Percentiles rank a stretch among this genome's conserved stretches.
Conservation (phyloP, 2,888 invertebrate species). For the Bembecia ichneumoniformis region DNA sequence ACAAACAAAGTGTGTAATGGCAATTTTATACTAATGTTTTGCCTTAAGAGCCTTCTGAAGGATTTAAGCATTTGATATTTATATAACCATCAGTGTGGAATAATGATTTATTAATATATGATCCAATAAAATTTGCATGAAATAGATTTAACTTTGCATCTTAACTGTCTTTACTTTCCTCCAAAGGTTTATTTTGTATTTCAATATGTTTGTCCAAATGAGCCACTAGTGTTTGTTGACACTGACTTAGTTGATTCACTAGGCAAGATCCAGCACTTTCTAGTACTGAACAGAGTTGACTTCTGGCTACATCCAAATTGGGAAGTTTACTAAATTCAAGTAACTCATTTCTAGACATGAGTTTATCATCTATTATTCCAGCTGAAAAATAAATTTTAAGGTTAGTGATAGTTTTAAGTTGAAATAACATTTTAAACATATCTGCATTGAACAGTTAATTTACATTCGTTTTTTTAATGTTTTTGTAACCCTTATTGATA, state of each 20-base stretch:
- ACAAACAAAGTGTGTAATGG: no score
- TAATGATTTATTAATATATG: no score
- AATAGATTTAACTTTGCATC: constrained; percentile 3
- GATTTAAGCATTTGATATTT: no score
- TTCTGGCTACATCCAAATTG: constrained; percentile 75
- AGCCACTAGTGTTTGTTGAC: constrained; percentile 77
- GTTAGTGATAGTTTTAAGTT: not conserved
- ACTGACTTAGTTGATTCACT: constrained; percentile 76
- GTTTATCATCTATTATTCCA: constrained; percentile 79
- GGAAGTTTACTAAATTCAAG: constrained; percentile 76
- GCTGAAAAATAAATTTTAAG: constrained; percentile 51
- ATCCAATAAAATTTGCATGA: not conserved
- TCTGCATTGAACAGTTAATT: no score
- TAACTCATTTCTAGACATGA: constrained; percentile 80
- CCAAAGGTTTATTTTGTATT: constrained; percentile 24
- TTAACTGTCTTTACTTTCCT: constrained; percentile 17
- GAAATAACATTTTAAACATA: constrained; percentile 2
- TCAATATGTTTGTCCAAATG: constrained; percentile 75
- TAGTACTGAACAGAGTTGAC: constrained; percentile 78
- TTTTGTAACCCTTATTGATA: no score
- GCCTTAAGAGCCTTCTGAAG: no score
- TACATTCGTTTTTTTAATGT: no score
- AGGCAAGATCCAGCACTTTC: constrained; percentile 76
- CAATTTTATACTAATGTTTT: no score
- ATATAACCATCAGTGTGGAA: no score